Percentiles rank a stretch among this genome's conserved stretches.
Conservation (phyloP, 2,888 invertebrate species). For the Lamproptera curius region DNA sequence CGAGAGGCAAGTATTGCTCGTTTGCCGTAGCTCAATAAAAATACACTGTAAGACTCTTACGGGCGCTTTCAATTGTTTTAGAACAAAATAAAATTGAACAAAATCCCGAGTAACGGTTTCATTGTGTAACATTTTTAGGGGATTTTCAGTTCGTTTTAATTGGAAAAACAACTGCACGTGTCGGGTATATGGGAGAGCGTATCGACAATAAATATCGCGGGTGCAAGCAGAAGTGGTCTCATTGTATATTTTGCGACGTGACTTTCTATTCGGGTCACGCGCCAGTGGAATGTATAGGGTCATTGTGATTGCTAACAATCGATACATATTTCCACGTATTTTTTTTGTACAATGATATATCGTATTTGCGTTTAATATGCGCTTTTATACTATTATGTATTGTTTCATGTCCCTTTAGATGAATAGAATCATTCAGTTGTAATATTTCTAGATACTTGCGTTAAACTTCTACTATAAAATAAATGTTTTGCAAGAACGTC, state of each 20-base stretch:
- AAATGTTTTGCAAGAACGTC: too few species aligned
- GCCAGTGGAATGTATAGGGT: constrained; percentile 38
- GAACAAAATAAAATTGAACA: too few species aligned
- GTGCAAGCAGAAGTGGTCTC: constrained; percentile 8
- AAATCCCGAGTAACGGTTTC: too few species aligned
- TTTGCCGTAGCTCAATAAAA: too few species aligned
- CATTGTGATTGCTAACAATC: constrained; percentile 59
- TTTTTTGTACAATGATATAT: constrained; percentile 35
- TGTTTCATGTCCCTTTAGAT: not conserved
- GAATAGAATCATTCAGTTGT: not conserved
- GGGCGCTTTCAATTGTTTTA: too few species aligned
- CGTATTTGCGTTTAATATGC: not conserved
- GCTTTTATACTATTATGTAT: not conserved
- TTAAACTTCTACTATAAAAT: not conserved
- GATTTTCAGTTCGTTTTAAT: not conserved
- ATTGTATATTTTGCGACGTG: constrained; percentile 19
- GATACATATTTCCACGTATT: constrained; percentile 57
- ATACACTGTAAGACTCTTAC: too few species aligned
- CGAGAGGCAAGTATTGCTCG: too few species aligned
- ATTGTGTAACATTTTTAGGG: too few species aligned
- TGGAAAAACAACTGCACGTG: not conserved
- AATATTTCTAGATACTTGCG: not conserved
- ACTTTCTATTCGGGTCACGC: constrained; percentile 43
- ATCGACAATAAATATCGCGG: constrained; percentile 6
- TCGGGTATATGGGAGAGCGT: not conserved